These are phyloP conservation scores for Esox masquinongy DNA, from an alignment of 2,797 vertebrate genomes.

Conservation along the genomic window DNA sequence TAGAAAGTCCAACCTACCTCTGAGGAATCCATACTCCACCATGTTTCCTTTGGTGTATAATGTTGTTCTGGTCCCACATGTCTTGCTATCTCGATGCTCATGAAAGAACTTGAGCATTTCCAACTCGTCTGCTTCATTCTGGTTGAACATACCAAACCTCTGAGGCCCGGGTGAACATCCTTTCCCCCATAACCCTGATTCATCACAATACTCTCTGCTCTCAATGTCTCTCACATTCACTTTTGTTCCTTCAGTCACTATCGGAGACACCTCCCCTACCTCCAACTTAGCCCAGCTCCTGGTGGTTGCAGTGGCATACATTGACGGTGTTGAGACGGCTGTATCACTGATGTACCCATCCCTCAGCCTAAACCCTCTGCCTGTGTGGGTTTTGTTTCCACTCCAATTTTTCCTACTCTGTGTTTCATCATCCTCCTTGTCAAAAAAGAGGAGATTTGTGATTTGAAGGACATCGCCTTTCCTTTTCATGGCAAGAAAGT, in stretches of 20 bases:
- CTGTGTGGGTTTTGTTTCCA: constrained; percentile 12
- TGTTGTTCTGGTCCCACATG: background rate
- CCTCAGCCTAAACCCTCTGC: constrained; percentile 35
- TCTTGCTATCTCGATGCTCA: background rate
- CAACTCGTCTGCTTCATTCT: constrained; percentile 32
- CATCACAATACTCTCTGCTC: constrained; percentile 24
- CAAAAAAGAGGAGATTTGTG: constrained; percentile 39
- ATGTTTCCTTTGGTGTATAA: constrained; percentile 32
- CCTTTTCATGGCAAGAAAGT: constrained; percentile 16
- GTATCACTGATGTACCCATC: constrained; percentile 23
- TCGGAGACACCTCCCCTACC: constrained; percentile 9
- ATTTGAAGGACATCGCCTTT: constrained; percentile 21
- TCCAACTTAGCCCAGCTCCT: constrained; percentile 12
- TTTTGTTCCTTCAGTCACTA: constrained; percentile 19
- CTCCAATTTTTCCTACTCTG: constrained; percentile 16
- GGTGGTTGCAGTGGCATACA: constrained; percentile 26
- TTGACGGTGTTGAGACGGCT: constrained; percentile 30
- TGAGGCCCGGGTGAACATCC: too few relatives aligned
- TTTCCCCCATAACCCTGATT: constrained; percentile 27
- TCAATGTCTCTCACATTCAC: constrained; percentile 18
- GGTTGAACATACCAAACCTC: constrained; percentile 23
- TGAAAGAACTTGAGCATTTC: constrained; percentile 42
- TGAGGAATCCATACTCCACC: constrained; percentile 40
- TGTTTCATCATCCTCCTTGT: constrained; percentile 10
- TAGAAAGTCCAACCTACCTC: constrained; percentile 41